Evolutionary conservation across 92 coral and sea anemone species (phyloP).

Genomic region (Muricea muricata): DNA sequence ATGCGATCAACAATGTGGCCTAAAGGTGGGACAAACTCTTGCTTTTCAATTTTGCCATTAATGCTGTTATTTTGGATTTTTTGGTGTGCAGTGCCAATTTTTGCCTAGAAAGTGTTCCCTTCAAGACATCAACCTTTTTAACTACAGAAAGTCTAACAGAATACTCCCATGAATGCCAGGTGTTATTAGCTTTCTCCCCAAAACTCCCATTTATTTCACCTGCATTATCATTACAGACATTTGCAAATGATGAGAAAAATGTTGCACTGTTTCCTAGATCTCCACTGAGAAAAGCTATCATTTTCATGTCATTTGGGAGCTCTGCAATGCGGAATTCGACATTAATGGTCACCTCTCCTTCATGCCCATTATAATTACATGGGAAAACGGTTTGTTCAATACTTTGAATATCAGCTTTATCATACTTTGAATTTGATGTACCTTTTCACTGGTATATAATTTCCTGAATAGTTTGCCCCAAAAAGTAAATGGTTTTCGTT

Average conservation of each 20-base stretch:
- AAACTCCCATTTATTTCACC: slow-evolving; percentile 27
- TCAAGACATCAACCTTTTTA: slow-evolving; percentile 37
- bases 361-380: not conserved
- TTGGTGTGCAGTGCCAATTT: slow-evolving; percentile 40
- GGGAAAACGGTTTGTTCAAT: slow-evolving; percentile 35
- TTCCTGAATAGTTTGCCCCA: slow-evolving; percentile 37
- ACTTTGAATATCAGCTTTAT: slow-evolving; percentile 17
- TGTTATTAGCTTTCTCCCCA: slow-evolving; percentile 41
- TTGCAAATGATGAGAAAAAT: slow-evolving; percentile 50
- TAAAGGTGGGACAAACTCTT: slow-evolving; percentile 60
- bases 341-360: slow-evolving; percentile 12
- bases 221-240: slow-evolving; percentile 30
- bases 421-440: slow-evolving; percentile 31
- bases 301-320: slow-evolving; percentile 66
- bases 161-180: slow-evolving; percentile 62
- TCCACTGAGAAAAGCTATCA: slow-evolving; percentile 53
- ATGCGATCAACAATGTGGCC: slow-evolving; percentile 19
- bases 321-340: slow-evolving; percentile 52
- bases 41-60: slow-evolving; percentile 61
- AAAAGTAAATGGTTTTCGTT: not conserved
- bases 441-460: slow-evolving; percentile 48
- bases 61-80: slow-evolving; percentile 49
- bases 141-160: slow-evolving; percentile 31
- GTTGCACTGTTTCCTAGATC: slow-evolving; percentile 47
- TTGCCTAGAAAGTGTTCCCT: slow-evolving; percentile 31